A percentile compares a stretch with the other conserved stretches of the same genome.
Evolutionary conservation across 2,888 invertebrate genomes (phyloP).

Genomic region (Pelosia muscerda): DNA sequence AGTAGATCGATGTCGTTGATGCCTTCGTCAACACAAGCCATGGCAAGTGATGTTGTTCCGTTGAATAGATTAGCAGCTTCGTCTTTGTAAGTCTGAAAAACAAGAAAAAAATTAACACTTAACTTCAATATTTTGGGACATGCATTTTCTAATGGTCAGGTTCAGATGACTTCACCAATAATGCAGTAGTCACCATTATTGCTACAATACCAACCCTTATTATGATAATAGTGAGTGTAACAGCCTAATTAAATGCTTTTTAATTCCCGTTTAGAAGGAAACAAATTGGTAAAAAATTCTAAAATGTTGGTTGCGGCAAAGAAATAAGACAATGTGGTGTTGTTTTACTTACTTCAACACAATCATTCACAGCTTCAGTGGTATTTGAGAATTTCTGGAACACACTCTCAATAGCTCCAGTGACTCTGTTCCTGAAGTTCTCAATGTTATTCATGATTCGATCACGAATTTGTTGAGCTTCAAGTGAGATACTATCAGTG

Average conservation of each 20-base stretch:
- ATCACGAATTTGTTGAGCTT: slow-evolving; percentile 56
- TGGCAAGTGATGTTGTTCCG: slow-evolving; percentile 58
- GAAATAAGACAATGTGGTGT: too few species aligned
- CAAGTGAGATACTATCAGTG: slow-evolving; percentile 60
- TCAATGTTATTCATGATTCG: slow-evolving; percentile 61
- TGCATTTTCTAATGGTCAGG: too few species aligned
- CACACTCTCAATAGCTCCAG: slow-evolving; percentile 59
- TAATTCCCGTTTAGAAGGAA: too few species aligned
- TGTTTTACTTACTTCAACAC: slow-evolving; percentile 67
- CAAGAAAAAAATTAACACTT: neutral
- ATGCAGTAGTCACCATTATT: too few species aligned
- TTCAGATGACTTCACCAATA: too few species aligned
- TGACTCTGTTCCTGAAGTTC: slow-evolving; percentile 60
- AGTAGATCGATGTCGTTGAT: slow-evolving; percentile 61
- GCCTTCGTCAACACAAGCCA: slow-evolving; percentile 67
- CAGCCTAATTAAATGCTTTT: too few species aligned
- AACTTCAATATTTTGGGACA: too few species aligned
- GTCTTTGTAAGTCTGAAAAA: slow-evolving; percentile 58
- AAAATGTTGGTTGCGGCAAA: too few species aligned
- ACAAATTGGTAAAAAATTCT: too few species aligned
- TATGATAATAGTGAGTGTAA: too few species aligned
- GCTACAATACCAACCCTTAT: too few species aligned
- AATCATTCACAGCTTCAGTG: slow-evolving; percentile 60
- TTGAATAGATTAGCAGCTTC: slow-evolving; percentile 65
- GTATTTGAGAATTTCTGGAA: slow-evolving; percentile 62